Conservation (phyloP, 2,888 invertebrate species). For the Galeopsomyia nigrocyanea region DNA sequence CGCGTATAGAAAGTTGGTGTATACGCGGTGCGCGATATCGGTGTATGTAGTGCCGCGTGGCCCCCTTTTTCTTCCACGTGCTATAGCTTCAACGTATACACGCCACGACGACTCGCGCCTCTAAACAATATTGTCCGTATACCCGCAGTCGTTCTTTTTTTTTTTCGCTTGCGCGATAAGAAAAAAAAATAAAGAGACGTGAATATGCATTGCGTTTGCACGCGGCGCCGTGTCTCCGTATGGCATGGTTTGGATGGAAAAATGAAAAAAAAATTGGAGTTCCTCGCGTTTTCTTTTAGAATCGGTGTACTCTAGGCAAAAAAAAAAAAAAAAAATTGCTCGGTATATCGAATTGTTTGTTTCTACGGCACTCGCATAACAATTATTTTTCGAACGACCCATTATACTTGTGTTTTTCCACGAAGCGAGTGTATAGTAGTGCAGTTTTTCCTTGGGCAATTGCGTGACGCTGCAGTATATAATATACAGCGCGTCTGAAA, state of each 20-base stretch:
- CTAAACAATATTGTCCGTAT: conserved; percentile 43
- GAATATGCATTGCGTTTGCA: conserved; percentile 15
- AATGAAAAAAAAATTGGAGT: no score
- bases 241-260: no score
- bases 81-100: not conserved
- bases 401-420: conserved; percentile 25
- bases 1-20: conserved; percentile 15
- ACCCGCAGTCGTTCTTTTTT: conserved; percentile 35
- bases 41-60: no score
- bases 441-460: conserved; percentile 5
- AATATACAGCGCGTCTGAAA: not conserved
- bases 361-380: no score
- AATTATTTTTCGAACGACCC: not conserved
- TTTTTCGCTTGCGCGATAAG: conserved; percentile 29
- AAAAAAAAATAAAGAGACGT: conserved; percentile 22
- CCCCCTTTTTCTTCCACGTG: conserved; percentile 40
- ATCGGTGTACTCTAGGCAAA: no score
- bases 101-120: conserved; percentile 2
- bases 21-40: conserved; percentile 35
- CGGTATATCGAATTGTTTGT: no score
- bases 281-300: no score
- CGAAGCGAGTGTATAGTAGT: no score
- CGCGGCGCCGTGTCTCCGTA: no score
- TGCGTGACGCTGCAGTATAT: not conserved
- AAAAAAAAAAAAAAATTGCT: no score